Conservation (phyloP, 2,888 invertebrate species). For the Teleiodes luculella region DNA sequence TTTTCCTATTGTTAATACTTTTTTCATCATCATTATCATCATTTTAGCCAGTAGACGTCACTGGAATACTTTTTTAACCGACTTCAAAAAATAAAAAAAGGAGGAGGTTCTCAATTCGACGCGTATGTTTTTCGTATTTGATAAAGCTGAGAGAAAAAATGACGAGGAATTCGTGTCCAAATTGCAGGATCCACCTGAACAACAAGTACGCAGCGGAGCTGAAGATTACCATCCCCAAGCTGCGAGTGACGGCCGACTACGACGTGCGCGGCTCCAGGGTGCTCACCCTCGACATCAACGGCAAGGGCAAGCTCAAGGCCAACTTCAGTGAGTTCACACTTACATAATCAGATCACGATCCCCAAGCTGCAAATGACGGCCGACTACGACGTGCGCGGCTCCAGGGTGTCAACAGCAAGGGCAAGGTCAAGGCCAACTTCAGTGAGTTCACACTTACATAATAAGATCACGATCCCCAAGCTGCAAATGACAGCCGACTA, state of each 20-base stretch:
- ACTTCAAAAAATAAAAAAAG: too few relatives aligned
- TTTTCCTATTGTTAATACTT: too few relatives aligned
- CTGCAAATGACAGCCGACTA: conserved; percentile 79
- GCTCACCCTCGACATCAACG: conserved; percentile 85
- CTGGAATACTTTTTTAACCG: too few relatives aligned
- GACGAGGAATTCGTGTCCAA: too few relatives aligned
- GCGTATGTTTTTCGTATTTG: too few relatives aligned
- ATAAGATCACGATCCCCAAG: conserved; percentile 77
- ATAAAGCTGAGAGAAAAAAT: too few relatives aligned
- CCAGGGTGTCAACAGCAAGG: conserved; percentile 64
- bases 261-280: conserved; percentile 83
- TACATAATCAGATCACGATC: conserved; percentile 70
- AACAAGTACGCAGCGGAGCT: conserved; percentile 81
- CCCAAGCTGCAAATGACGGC: conserved; percentile 81
- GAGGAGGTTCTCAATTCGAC: too few relatives aligned
- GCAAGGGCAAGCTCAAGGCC: conserved; percentile 81
- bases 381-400: conserved; percentile 25
- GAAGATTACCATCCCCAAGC: conserved; percentile 80
- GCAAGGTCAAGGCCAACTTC: conserved; percentile 74
- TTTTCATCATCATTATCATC: too few relatives aligned
- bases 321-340: conserved; percentile 81
- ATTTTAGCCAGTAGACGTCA: too few relatives aligned
- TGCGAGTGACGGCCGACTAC: conserved; percentile 82
- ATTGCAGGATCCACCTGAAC: conserved; percentile 77
- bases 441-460: conserved; percentile 67